Percentiles rank a stretch among this genome's conserved stretches.
Conservation (phyloP, 2,797 vertebrate species). For the Syngnathus acus region DNA sequence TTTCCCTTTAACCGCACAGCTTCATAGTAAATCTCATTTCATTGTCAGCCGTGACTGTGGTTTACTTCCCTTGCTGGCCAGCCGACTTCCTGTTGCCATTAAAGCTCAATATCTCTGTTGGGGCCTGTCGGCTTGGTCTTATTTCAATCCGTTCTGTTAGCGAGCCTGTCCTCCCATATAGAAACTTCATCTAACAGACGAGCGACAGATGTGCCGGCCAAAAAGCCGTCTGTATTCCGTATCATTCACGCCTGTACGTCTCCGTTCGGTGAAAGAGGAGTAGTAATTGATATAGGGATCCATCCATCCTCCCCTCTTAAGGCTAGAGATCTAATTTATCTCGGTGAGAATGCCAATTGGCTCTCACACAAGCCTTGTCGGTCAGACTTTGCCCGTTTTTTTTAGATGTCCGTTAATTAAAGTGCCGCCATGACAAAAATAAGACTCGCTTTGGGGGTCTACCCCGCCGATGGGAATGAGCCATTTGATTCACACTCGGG, state of each 20-base stretch:
- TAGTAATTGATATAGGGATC: constrained; percentile 75
- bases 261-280: constrained; percentile 45
- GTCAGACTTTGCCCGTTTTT: constrained; percentile 72
- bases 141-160: constrained; percentile 61
- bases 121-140: constrained; percentile 57
- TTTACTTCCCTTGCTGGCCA: constrained; percentile 62
- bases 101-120: constrained; percentile 68
- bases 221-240: constrained; percentile 60
- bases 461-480: constrained; percentile 55
- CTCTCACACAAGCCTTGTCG: constrained; percentile 65
- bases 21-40: constrained; percentile 70
- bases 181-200: constrained; percentile 66
- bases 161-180: constrained; percentile 53
- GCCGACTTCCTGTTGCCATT: constrained; percentile 68
- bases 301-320: constrained; percentile 74
- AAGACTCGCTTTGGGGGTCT: constrained; percentile 57
- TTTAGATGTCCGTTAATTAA: constrained; percentile 75
- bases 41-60: constrained; percentile 62
- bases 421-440: constrained; percentile 67
- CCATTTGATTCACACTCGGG: constrained; percentile 62
- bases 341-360: constrained; percentile 69
- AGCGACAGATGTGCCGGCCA: constrained; percentile 45
- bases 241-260: constrained; percentile 64
- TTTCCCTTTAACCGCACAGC: constrained; percentile 62
- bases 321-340: constrained; percentile 73